Evolutionary conservation across 2,888 invertebrate genomes (phyloP).

Genomic region (Octodonta nipae): DNA sequence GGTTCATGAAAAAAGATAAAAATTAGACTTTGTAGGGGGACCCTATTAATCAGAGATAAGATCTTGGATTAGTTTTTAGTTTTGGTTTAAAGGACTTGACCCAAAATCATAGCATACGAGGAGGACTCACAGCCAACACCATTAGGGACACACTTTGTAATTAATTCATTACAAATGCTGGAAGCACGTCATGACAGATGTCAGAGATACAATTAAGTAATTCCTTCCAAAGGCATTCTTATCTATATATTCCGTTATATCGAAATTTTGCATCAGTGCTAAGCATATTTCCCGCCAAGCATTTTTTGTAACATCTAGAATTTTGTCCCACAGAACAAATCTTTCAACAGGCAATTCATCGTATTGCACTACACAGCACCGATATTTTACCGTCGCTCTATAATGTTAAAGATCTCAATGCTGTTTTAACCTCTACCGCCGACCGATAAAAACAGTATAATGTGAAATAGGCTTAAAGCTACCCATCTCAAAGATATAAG

Average conservation of each 20-base stretch:
- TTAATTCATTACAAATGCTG: slow-evolving; percentile 5
- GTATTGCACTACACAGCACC: too few species aligned
- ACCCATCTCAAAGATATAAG: too few species aligned
- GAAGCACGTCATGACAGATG: slow-evolving; percentile 7
- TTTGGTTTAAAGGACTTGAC: background rate
- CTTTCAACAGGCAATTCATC: too few species aligned
- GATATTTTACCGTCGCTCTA: slow-evolving; percentile 1
- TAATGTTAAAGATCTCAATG: background rate
- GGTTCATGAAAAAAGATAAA: too few species aligned
- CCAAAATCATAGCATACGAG: background rate
- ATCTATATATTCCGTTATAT: slow-evolving; percentile 1
- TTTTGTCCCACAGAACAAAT: slow-evolving; percentile 3
- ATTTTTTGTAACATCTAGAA: slow-evolving; percentile 2
- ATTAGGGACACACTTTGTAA: slow-evolving; percentile 6
- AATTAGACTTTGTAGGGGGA: too few species aligned
- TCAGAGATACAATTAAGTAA: slow-evolving; percentile 2
- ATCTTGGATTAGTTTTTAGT: too few species aligned
- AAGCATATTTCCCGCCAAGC: slow-evolving; percentile 1
- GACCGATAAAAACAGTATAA: slow-evolving; percentile 3
- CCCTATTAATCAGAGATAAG: too few species aligned
- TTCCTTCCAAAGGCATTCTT: slow-evolving; percentile 4
- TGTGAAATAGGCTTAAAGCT: slow-evolving; percentile 4
- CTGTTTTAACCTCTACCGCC: slow-evolving; percentile 3
- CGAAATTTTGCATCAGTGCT: slow-evolving; percentile 1
- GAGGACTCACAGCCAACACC: slow-evolving; percentile 6